Percentiles rank a stretch among this genome's conserved stretches.
These are phyloP conservation scores for Rhabdomys pumilio DNA, from an alignment of 2,797 vertebrate species.

Conservation along the genomic window DNA sequence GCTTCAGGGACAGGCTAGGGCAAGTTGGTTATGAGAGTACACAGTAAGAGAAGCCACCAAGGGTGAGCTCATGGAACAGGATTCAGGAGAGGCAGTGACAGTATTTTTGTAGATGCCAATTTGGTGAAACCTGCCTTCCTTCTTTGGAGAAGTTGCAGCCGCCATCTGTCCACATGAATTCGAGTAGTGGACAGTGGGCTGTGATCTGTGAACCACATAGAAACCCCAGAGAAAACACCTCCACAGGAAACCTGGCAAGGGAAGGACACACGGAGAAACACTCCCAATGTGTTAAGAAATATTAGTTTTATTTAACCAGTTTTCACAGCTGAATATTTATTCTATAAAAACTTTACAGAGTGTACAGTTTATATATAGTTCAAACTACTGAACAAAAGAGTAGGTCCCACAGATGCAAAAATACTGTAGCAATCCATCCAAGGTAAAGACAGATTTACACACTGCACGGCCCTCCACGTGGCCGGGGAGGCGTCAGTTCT, in stretches of 20 bases:
- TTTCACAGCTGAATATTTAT: slow-evolving; percentile 94
- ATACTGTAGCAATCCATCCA: slow-evolving; percentile 93
- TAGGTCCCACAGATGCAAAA: slow-evolving; percentile 94
- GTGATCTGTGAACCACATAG: not conserved
- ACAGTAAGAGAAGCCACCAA: not conserved
- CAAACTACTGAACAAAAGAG: slow-evolving; percentile 93
- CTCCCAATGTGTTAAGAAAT: slow-evolving; percentile 92
- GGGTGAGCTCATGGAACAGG: not conserved
- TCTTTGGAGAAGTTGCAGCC: not conserved
- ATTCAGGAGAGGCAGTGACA: not conserved
- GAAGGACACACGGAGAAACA: slow-evolving; percentile 66
- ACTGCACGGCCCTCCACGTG: slow-evolving; percentile 90
- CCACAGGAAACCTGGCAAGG: slow-evolving; percentile 50
- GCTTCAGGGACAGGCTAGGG: not conserved
- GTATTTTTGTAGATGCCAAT: not conserved
- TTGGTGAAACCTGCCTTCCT: not conserved
- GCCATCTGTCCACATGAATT: rapidly evolving
- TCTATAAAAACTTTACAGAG: slow-evolving; percentile 96
- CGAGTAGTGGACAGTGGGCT: not conserved
- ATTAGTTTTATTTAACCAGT: slow-evolving; percentile 95
- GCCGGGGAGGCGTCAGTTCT: slow-evolving; percentile 90
- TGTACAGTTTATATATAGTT: slow-evolving; percentile 94
- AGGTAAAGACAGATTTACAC: slow-evolving; percentile 91
- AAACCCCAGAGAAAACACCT: not conserved
- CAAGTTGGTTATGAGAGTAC: not conserved